Evolutionary conservation across 2,888 invertebrate genomes (phyloP).

Genomic region (Synanthedon myopaeformis): DNA sequence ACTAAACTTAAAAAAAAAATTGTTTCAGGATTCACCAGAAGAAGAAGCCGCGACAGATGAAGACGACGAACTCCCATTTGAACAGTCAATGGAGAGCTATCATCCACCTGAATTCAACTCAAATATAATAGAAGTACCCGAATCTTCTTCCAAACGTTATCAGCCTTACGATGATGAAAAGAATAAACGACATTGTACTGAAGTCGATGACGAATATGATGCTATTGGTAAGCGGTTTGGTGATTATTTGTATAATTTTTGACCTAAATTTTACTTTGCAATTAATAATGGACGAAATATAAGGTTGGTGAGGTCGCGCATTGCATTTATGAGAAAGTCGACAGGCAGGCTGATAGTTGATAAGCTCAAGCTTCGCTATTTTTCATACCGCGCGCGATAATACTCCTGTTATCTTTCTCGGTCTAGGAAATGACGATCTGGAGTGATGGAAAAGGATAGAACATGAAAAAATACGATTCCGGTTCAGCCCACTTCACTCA

Average conservation of each 20-base stretch:
- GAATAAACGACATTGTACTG: constrained; percentile 31
- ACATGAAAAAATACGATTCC: no score
- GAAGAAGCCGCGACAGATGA: constrained; percentile 17
- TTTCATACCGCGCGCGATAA: no score
- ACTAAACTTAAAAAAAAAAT: no score
- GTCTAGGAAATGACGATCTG: no score
- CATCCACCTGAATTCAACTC: constrained; percentile 14
- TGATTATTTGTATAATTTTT: not conserved
- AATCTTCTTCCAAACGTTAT: constrained; percentile 15
- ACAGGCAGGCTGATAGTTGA: no score
- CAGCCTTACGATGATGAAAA: constrained; percentile 24
- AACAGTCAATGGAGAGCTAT: constrained; percentile 14
- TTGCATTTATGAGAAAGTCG: not conserved
- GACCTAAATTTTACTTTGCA: not conserved
- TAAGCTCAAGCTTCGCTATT: no score
- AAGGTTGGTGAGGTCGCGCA: not conserved
- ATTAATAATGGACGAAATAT: no score
- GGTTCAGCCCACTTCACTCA: no score
- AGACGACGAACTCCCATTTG: constrained; percentile 12
- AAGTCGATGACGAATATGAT: constrained; percentile 54
- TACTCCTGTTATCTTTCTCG: no score
- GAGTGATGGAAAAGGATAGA: no score
- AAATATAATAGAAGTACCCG: constrained; percentile 20
- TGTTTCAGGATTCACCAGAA: constrained; percentile 27
- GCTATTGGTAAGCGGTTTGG: constrained; percentile 38